Conservation (phyloP, 2,888 invertebrate species). For the Gastracanthus pulcherrimus region DNA sequence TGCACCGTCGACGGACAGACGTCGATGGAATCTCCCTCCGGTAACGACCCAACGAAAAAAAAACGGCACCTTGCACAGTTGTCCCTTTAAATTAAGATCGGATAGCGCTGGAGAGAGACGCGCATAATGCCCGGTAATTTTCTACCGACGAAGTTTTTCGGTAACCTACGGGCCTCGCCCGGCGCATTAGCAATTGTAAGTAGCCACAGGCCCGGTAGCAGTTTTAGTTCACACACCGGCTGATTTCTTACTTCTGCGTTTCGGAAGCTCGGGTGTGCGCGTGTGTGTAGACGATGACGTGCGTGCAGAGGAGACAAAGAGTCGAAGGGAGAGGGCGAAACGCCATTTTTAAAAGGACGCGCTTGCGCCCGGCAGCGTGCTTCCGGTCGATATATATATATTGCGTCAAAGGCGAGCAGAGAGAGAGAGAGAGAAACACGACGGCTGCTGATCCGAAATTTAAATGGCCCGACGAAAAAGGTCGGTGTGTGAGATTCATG, state of each 20-base stretch:
- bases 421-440: not conserved
- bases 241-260: constrained; percentile 23
- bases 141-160: not conserved
- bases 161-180: not conserved
- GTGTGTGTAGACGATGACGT: not conserved
- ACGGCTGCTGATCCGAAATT: not conserved
- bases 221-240: not conserved
- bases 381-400: too few species aligned
- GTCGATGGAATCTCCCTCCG: not conserved
- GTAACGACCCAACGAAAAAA: not conserved
- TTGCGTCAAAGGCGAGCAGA: not conserved
- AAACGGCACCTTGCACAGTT: not conserved
- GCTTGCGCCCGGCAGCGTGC: not conserved
- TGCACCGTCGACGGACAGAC: too few species aligned
- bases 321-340: too few species aligned
- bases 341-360: constrained; percentile 44
- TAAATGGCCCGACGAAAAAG: constrained; percentile 21
- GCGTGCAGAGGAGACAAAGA: not conserved
- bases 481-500: not conserved
- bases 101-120: not conserved
- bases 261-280: not conserved
- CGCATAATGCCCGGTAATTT: not conserved
- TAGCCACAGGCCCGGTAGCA: too few species aligned
- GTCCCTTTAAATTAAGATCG: too few species aligned
- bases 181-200: constrained; percentile 25